Percentiles rank a stretch among this genome's conserved stretches.
phyloP scores from a whole-genome alignment of 2,888 invertebrate species.

The Drosophila cognata region DNA sequence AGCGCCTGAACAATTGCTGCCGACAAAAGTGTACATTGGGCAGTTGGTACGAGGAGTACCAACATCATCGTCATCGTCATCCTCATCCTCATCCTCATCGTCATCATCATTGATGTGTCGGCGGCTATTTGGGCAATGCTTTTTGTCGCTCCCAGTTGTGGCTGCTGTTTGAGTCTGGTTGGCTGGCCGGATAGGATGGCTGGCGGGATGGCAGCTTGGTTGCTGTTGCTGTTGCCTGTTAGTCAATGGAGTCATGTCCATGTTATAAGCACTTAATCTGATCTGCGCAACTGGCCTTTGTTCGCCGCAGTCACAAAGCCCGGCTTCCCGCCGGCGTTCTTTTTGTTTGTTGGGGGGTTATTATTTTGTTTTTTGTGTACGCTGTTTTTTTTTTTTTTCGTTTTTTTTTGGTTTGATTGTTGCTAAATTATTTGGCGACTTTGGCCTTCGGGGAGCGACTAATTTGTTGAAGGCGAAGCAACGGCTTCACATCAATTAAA shows the following conservation, averaged over 20 bases:
- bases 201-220: slow-evolving; percentile 20
- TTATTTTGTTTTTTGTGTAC: slow-evolving; percentile 5
- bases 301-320: slow-evolving; percentile 45
- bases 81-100: slow-evolving; percentile 21
- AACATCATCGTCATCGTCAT: slow-evolving; percentile 21
- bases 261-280: slow-evolving; percentile 80
- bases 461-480: slow-evolving; percentile 59
- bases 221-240: slow-evolving; percentile 47
- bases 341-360: slow-evolving; percentile 22
- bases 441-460: slow-evolving; percentile 54
- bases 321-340: slow-evolving; percentile 11
- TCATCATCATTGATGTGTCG: slow-evolving; percentile 58
- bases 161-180: slow-evolving; percentile 37
- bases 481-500: slow-evolving; percentile 68
- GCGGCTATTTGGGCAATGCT: slow-evolving; percentile 52
- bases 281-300: slow-evolving; percentile 68
- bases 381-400: slow-evolving; percentile 1
- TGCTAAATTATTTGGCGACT: slow-evolving; percentile 71
- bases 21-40: slow-evolving; percentile 50
- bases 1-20: slow-evolving; percentile 51
- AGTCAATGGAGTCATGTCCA: slow-evolving; percentile 80
- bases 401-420: slow-evolving; percentile 12
- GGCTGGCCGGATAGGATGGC: slow-evolving; percentile 4
- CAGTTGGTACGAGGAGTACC: slow-evolving; percentile 23
- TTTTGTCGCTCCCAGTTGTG: slow-evolving; percentile 45